Base-by-base conservation (phyloP, 2,797 vertebrate species). In the Pelochelys cantorii region DNA sequence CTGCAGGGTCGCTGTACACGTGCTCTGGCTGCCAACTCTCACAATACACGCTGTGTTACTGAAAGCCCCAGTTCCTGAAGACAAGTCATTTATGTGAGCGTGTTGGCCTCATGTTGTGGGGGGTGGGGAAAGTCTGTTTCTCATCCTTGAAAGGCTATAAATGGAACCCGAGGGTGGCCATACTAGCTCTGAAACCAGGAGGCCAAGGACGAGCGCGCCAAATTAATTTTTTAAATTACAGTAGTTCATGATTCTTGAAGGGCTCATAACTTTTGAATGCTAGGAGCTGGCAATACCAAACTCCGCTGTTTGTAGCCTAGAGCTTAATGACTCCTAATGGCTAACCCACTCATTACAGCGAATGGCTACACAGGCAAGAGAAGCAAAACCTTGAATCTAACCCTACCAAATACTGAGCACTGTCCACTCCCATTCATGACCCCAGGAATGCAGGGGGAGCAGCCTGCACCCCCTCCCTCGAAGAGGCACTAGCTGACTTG, bases 131-230 rank as follows among this genome's bases (percentile, higher is more conserved):
- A 34, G 62, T 14, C n/a, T 4, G 65, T 22, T 18, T 34, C 65
- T 71, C 31, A 18, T n/a, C n/a, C 65, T 22, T 22, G n/a, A 3
- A 34, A 22, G 62, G 15, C 34, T 34, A 17, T 18, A 11, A 11
- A 34, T 34, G 18, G 18, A 17, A 71, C 15, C 18, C 31, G 20
- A 34, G 4, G 1, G 3, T 1, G 12, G 6, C 18, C 15, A 34
- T 9, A 22, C 12, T 27, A 71, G 65, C n/a, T 22, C n/a, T 1
- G 65, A 71, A 71, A 34, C 14, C 14, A n/a, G 65, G 15, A 20
- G n/a, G n/a, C n/a, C n/a, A 34, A 68, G 65, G n/a, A 68, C n/a
- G 5, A 34, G 65, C n/a, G 17, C 1, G 7, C 15, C 31, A 68
- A 34, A 31, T 9, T 34, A 15, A 17, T 68, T 5, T 54, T 54